phyloP scores from a whole-genome alignment of 1,140 invertebrate species.

The Chelonus insularis region DNA sequence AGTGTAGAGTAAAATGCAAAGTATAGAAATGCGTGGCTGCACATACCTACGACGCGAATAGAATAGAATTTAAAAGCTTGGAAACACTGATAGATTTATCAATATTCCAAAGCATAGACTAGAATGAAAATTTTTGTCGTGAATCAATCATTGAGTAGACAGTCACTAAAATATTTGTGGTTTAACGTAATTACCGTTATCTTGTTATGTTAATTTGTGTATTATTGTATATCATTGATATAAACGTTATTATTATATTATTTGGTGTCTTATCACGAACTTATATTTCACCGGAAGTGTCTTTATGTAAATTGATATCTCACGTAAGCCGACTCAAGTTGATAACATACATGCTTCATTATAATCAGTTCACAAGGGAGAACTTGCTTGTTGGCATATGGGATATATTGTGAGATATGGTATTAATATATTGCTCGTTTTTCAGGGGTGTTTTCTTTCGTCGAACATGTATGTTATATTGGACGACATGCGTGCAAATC shows the following conservation, averaged over 20 bases:
- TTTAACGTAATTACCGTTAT: too few relatives aligned
- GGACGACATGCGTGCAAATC: slow-evolving; percentile 64
- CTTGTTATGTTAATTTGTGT: too few relatives aligned
- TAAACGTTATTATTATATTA: too few relatives aligned
- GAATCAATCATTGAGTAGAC: neutral
- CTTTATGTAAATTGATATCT: slow-evolving; percentile 22
- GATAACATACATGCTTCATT: neutral
- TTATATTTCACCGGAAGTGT: slow-evolving; percentile 29
- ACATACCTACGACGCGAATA: slow-evolving; percentile 30
- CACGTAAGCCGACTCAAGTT: neutral
- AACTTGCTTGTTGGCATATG: too few relatives aligned
- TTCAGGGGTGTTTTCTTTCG: slow-evolving; percentile 67
- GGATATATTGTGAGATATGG: too few relatives aligned
- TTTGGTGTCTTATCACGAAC: too few relatives aligned
- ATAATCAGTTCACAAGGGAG: too few relatives aligned
- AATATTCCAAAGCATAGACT: neutral
- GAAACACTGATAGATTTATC: slow-evolving; percentile 14
- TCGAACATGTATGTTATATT: slow-evolving; percentile 70
- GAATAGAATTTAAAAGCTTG: slow-evolving; percentile 30
- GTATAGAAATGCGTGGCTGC: slow-evolving; percentile 36
- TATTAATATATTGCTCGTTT: too few relatives aligned
- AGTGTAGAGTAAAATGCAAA: neutral
- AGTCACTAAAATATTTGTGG: neutral
- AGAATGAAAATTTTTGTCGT: neutral
- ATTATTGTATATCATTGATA: too few relatives aligned